Evolutionary conservation across 2,797 vertebrate genomes (phyloP).

Genomic region (Sebastes variabilis): DNA sequence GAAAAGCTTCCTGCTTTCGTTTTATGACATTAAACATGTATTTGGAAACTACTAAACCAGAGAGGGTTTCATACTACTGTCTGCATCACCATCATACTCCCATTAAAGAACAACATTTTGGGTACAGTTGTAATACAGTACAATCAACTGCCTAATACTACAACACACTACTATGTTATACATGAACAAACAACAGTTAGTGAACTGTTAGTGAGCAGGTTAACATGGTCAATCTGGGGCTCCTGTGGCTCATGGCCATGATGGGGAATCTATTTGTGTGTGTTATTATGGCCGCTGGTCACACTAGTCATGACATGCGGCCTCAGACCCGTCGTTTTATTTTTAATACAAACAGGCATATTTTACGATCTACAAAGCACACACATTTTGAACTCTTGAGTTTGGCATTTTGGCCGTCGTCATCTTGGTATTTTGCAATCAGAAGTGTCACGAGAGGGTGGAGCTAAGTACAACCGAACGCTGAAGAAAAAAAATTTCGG

Average conservation of each 20-base stretch:
- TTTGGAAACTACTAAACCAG: not conserved
- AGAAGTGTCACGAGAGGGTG: too few relatives aligned
- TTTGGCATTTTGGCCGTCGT: too few relatives aligned
- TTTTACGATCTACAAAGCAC: not conserved
- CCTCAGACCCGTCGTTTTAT: not conserved
- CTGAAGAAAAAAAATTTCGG: too few relatives aligned
- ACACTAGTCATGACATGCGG: not conserved
- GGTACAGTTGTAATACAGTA: not conserved
- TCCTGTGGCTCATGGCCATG: not conserved
- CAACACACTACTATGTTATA: not conserved
- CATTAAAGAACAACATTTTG: not conserved
- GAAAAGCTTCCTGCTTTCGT: not conserved
- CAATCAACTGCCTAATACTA: not conserved
- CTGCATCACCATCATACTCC: not conserved
- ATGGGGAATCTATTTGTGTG: not conserved
- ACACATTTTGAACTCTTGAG: not conserved
- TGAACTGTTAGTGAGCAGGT: conserved; percentile 30
- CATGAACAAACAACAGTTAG: conserved; percentile 25
- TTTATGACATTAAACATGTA: not conserved
- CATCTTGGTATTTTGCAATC: too few relatives aligned
- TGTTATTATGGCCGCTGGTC: not conserved
- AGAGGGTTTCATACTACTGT: not conserved
- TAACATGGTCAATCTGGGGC: not conserved
- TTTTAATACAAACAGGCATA: not conserved
- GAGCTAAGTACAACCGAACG: too few relatives aligned